These are phyloP conservation scores for Formicarius rufipectus DNA, from an alignment of 2,113 vertebrate species.

Conservation along the genomic window DNA sequence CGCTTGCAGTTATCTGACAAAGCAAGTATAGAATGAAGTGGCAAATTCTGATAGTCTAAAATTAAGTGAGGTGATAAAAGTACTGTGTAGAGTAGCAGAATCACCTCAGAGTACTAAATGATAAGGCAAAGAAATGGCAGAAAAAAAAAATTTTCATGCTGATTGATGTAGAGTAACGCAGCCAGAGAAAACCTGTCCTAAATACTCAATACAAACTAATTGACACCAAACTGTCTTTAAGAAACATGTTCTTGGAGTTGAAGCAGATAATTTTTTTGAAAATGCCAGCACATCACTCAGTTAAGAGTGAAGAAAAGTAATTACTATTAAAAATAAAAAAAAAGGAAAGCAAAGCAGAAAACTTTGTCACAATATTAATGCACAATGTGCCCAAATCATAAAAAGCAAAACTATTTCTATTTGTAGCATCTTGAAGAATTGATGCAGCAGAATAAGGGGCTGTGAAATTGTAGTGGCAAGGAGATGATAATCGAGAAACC, in stretches of 20 bases:
- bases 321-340: neutral
- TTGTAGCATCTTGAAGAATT: neutral
- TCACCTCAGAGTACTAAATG: neutral
- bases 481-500: neutral
- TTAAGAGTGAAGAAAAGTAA: neutral
- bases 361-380: neutral
- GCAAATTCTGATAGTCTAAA: neutral
- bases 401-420: neutral
- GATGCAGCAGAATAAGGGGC: neutral
- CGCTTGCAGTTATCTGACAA: neutral
- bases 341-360: neutral
- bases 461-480: neutral
- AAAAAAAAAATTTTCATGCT: neutral
- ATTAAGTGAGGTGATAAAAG: neutral
- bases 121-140: neutral
- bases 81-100: neutral
- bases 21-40: neutral
- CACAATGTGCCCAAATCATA: neutral
- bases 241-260: neutral
- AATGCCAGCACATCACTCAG: neutral
- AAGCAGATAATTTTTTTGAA: neutral
- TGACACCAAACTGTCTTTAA: neutral
- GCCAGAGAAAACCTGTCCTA: neutral
- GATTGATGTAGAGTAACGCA: neutral
- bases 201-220: neutral